Evolutionary conservation across 2,888 invertebrate genomes (phyloP).

Genomic region (Miltochrista miniata): DNA sequence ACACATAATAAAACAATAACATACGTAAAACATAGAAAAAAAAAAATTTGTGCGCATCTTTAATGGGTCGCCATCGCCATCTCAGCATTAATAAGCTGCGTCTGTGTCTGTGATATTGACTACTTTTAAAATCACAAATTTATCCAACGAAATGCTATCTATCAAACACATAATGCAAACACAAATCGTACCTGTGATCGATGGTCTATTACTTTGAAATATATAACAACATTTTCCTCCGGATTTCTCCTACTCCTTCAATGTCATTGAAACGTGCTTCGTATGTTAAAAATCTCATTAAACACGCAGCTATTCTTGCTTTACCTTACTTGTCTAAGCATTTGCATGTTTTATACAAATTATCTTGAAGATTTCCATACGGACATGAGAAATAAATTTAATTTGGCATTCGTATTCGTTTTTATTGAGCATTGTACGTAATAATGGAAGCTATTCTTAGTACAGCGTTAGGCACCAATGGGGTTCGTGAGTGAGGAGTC

Average conservation of each 20-base stretch:
- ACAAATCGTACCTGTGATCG: conserved; percentile 10
- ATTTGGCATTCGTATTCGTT: conserved; percentile 9
- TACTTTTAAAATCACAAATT: too few relatives aligned
- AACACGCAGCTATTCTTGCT: conserved; percentile 31
- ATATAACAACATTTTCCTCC: conserved; percentile 58
- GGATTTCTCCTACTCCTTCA: conserved; percentile 62
- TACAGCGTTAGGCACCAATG: background rate
- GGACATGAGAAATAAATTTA: conserved; percentile 11
- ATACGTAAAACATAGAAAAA: too few relatives aligned
- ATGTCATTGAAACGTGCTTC: conserved; percentile 61
- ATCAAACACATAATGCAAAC: background rate
- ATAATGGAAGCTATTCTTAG: conserved; percentile 6
- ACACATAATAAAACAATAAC: too few relatives aligned
- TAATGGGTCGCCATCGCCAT: too few relatives aligned
- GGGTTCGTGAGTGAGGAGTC: background rate
- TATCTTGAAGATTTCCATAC: conserved; percentile 24
- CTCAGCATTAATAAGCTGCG: too few relatives aligned
- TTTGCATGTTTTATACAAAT: conserved; percentile 31
- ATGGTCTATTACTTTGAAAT: conserved; percentile 36
- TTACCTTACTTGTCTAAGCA: conserved; percentile 25
- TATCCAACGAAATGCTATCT: too few relatives aligned
- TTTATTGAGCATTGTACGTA: conserved; percentile 1
- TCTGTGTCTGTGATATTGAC: too few relatives aligned
- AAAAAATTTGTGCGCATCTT: too few relatives aligned
- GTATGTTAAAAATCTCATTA: conserved; percentile 67